Conservation (phyloP, 2,888 invertebrate species). For the Melinaea menophilus region DNA sequence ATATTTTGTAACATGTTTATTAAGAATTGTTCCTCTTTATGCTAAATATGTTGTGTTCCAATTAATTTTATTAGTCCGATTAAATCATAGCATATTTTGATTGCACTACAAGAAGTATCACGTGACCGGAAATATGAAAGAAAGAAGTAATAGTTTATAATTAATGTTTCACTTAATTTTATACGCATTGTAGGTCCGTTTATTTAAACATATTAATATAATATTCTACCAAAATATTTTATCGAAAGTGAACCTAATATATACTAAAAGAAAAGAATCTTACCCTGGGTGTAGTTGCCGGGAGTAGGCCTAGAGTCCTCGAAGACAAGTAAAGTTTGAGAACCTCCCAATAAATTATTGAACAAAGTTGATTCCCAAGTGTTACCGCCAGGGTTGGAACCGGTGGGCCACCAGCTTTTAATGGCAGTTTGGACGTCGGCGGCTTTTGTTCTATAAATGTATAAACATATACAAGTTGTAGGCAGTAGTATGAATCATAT, state of each 20-base stretch:
- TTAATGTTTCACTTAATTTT: no score
- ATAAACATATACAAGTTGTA: constrained; percentile 3
- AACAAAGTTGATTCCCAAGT: constrained; percentile 54
- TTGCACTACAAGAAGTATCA: no score
- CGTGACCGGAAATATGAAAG: no score
- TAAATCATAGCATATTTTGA: no score
- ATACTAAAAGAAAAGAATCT: constrained; percentile 13
- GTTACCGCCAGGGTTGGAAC: constrained; percentile 42
- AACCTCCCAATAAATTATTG: constrained; percentile 47
- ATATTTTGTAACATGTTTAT: background rate
- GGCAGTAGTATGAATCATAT: background rate
- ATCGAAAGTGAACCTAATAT: background rate
- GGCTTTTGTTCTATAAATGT: constrained; percentile 37
- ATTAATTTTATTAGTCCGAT: background rate
- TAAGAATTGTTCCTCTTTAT: background rate
- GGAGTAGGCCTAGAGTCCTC: constrained; percentile 40
- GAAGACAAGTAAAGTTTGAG: constrained; percentile 46
- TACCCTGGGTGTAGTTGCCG: constrained; percentile 51
- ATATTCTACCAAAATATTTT: no score
- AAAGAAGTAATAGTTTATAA: no score
- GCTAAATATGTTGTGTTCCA: background rate
- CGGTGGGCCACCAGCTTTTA: constrained; percentile 60
- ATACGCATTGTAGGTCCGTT: no score
- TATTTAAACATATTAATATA: no score
- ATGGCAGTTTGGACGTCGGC: constrained; percentile 43